Conservation (phyloP, 2,797 vertebrate species). For the Muscicapa striata region DNA sequence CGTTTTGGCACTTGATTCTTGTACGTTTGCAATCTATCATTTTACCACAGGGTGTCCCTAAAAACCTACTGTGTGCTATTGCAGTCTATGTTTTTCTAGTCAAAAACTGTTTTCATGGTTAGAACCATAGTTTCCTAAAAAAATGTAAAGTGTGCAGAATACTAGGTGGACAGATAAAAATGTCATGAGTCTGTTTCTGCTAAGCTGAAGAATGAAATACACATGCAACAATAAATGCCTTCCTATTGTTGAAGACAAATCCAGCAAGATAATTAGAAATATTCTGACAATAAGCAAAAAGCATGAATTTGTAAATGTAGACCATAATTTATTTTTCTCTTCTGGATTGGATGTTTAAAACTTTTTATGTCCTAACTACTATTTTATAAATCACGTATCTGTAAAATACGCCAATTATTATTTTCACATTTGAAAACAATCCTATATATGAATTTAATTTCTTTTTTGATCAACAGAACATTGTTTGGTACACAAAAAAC, state of each 20-base stretch:
- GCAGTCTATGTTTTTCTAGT: neutral
- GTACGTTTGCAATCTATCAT: neutral
- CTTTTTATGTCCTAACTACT: neutral
- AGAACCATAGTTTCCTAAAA: neutral
- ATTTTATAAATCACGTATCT: neutral
- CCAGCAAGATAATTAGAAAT: neutral
- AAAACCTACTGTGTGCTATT: neutral
- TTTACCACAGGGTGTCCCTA: conserved; percentile 26
- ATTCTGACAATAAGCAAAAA: neutral
- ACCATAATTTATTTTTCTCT: neutral
- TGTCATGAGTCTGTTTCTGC: neutral
- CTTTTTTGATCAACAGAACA: neutral
- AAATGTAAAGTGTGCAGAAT: neutral
- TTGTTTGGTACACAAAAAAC: neutral
- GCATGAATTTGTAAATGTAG: neutral
- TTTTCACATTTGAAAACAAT: neutral
- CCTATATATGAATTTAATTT: neutral
- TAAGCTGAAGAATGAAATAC: neutral
- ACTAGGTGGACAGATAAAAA: neutral
- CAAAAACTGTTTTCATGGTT: neutral
- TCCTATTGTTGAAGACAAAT: neutral
- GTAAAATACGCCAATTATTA: neutral
- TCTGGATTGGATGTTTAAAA: neutral
- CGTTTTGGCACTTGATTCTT: neutral
- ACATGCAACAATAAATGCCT: neutral